Conservation (phyloP, 1,140 invertebrate genomes). For the Hypsibius dujardini region DNA sequence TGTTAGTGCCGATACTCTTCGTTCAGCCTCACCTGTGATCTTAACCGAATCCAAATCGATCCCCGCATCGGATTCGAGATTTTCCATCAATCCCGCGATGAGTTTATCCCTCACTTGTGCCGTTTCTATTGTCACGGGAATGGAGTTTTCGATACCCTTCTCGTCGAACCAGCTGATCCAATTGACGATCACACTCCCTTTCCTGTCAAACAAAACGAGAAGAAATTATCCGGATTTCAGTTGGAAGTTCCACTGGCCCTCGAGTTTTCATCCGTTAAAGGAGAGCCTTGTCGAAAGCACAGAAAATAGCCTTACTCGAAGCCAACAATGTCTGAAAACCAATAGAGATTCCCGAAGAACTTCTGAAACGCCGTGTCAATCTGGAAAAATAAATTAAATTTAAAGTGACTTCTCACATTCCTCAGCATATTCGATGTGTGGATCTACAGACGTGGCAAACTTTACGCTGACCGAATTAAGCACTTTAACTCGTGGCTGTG, state of each 20-base stretch:
- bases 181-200: background rate
- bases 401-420: no score
- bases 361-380: slow-evolving; percentile 10
- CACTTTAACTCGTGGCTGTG: no score
- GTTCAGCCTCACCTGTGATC: slow-evolving; percentile 1
- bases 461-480: no score
- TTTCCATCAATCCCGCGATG: slow-evolving; percentile 3
- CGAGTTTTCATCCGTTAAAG: no score
- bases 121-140: slow-evolving; percentile 5
- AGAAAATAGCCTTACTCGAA: background rate
- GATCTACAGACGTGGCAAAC: no score
- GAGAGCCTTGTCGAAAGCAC: no score
- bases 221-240: no score
- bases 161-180: slow-evolving; percentile 16
- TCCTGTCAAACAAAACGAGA: background rate
- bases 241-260: no score
- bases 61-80: slow-evolving; percentile 1
- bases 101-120: background rate
- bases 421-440: no score
- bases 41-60: slow-evolving; percentile 9
- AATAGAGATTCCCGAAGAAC: background rate
- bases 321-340: background rate
- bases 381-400: no score
- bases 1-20: no score
- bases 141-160: background rate